Conservation (phyloP, 2,113 vertebrate species). For the Callipepla squamata region DNA sequence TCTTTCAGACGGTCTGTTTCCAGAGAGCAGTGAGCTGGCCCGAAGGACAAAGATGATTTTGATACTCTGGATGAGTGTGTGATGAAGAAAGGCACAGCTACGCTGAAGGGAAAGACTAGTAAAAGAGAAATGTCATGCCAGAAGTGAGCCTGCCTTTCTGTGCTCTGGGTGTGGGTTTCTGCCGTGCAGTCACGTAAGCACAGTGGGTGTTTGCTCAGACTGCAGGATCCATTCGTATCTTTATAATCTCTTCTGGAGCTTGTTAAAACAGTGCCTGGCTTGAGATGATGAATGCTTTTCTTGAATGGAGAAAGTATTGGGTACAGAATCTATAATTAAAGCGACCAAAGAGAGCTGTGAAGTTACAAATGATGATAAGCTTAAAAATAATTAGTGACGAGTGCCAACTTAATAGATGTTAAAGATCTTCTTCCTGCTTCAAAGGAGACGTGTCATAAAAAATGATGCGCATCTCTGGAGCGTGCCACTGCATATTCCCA, state of each 20-base stretch:
- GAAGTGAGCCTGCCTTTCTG: not conserved
- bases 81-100: not conserved
- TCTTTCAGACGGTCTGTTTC: not conserved
- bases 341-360: not conserved
- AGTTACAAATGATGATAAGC: not conserved
- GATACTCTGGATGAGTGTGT: not conserved
- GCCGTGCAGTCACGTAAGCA: not conserved
- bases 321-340: not conserved
- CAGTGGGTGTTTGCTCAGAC: not conserved
- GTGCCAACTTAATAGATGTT: not conserved
- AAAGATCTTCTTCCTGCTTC: conserved; percentile 11
- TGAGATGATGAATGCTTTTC: not conserved
- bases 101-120: not conserved
- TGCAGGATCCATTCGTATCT: not conserved
- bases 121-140: not conserved
- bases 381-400: conserved; percentile 2
- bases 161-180: not conserved
- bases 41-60: conserved; percentile 3
- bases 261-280: not conserved
- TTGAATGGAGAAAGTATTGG: not conserved
- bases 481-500: not conserved
- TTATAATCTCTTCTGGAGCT: not conserved
- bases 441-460: not conserved
- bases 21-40: not conserved
- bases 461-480: not conserved